Evolutionary conservation across 30 jellyfish, hydroid and myxozoan species (phyloP).

Genomic region (Mastigias papua): DNA sequence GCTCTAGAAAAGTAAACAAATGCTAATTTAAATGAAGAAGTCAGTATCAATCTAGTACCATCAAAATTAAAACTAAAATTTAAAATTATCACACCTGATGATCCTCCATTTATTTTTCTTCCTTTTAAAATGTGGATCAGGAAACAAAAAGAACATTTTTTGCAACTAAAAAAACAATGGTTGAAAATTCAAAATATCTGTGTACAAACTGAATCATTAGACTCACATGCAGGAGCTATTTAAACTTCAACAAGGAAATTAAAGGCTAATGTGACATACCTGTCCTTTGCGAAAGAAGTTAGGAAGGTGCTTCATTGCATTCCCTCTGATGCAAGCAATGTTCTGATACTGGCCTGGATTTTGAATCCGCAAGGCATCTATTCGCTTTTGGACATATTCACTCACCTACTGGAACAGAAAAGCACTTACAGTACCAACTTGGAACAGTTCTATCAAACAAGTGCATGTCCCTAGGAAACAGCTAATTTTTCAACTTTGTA

Average conservation of each 20-base stretch:
- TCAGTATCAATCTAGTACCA: neutral
- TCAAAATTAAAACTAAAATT: neutral
- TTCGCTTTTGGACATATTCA: conserved; percentile 86
- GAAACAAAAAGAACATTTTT: conserved; percentile 87
- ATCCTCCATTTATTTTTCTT: conserved; percentile 94
- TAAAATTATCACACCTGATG: conserved; percentile 49
- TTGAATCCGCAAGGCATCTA: conserved; percentile 79
- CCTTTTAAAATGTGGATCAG: conserved; percentile 96
- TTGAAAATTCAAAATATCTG: too few relatives aligned
- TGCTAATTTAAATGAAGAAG: neutral
- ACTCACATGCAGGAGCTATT: too few relatives aligned
- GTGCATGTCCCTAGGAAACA: too few relatives aligned
- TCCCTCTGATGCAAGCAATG: conserved; percentile 87
- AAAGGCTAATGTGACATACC: conserved; percentile 30
- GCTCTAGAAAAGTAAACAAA: too few relatives aligned
- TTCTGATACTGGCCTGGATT: conserved; percentile 74
- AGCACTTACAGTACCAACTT: too few relatives aligned
- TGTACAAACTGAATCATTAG: too few relatives aligned
- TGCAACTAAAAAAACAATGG: conserved; percentile 45
- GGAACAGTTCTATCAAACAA: too few relatives aligned
- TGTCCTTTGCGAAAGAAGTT: conserved; percentile 90
- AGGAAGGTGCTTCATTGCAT: conserved; percentile 92
- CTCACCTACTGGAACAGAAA: conserved; percentile 49
- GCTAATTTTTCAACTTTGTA: too few relatives aligned
- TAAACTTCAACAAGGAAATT: too few relatives aligned